Conservation (phyloP, 2,888 invertebrate genomes). For the Oscheius sp. region DNA sequence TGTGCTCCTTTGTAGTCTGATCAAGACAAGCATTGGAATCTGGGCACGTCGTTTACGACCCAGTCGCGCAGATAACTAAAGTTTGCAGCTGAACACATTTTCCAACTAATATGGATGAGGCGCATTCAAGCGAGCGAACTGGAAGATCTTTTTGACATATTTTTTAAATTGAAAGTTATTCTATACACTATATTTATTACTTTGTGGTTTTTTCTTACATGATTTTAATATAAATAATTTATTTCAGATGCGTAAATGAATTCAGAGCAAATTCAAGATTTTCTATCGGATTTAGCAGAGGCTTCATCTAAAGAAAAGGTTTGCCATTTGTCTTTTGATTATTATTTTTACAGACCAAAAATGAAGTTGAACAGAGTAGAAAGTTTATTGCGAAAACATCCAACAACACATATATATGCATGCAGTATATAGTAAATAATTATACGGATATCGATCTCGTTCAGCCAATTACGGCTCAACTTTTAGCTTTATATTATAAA, state of each 20-base stretch:
- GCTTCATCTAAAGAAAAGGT: constrained; percentile 12
- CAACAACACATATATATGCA: constrained; percentile 9
- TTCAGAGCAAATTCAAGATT: constrained; percentile 31
- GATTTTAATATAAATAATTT: neutral
- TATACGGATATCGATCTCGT: constrained; percentile 63
- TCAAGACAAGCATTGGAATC: too few relatives aligned
- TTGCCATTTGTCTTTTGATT: neutral
- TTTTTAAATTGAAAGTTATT: neutral
- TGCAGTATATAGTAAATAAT: constrained; percentile 60
- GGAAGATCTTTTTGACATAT: neutral
- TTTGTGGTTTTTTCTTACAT: neutral
- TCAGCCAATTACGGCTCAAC: constrained; percentile 66
- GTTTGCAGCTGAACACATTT: neutral
- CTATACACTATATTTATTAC: neutral
- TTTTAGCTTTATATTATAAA: constrained; percentile 65
- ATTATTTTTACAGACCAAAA: constrained; percentile 9
- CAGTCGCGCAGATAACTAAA: neutral
- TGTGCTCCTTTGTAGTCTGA: too few relatives aligned
- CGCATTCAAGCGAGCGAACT: too few relatives aligned
- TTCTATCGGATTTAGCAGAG: constrained; percentile 22
- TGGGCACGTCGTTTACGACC: neutral
- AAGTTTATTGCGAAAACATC: constrained; percentile 22
- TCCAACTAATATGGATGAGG: too few relatives aligned
- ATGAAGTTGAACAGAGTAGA: constrained; percentile 14
- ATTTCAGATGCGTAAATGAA: constrained; percentile 29